Evolutionary conservation across 2,888 invertebrate species (phyloP), one percentile per base, ranked within the genome.

Genomic region (Drosophila phalerata): DNA sequence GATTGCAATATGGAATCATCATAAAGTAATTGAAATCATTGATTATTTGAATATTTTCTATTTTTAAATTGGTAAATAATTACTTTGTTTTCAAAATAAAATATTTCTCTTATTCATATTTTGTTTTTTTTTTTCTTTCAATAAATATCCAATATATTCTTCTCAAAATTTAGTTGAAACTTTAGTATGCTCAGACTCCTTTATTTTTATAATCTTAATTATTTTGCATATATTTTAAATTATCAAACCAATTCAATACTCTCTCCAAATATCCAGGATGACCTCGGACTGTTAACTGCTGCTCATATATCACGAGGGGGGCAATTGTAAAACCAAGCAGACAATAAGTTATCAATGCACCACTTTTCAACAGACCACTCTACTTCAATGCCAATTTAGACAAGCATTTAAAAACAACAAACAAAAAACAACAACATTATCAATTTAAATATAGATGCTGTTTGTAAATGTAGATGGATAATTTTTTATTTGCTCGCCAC

Each of bases 401-500:
- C 34, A 69, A 30, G 47, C 49, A 55, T 72, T 77, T 75, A 74
- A 74, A 79, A 77, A 48, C 72, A 74, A 74, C 77, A 77, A 48
- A 48, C 30, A 58, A 63, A 37, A 37, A 43, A 25, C 45, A 60
- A 61, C 15, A 42, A 67, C 66, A 70, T 72, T 68, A 72, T 79
- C 61, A 73, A 80, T 79, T 67, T 74, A 69, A 66, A 70, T 79
- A 66, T 53, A 48, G 34, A 45, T 42, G 40, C 51, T 62, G 72
- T 62, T 47, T 37, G 47, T 47, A 47, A 57, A 58, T 58, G 42
- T 48, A 48, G 48, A 30, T 48, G 34, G 60, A 52, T 64, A 57
- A 75, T 71, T 70, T 74, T 79, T 73, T 72, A 68, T 80, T 78
- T 78, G 78, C 38, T 68, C 48, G 60, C 69, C 56, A 52, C 60